Conservation (phyloP, 1,140 invertebrate genomes). For the Drosophila truncata region DNA sequence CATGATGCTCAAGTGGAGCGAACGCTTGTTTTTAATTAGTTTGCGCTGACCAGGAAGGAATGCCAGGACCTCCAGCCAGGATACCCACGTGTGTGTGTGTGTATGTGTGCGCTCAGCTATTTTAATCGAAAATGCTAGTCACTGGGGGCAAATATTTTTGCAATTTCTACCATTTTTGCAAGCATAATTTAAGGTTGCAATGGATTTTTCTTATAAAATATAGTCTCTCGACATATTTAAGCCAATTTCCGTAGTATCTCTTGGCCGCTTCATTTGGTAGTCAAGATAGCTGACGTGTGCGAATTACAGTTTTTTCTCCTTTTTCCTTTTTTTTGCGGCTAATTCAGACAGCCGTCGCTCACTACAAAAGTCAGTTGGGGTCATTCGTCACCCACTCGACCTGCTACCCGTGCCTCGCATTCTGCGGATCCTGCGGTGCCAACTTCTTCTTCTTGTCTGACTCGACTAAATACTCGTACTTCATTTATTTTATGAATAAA, state of each 20-base stretch:
- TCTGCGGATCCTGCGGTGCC: conserved; percentile 19
- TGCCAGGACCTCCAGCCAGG: conserved; percentile 12
- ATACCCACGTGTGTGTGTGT: background rate
- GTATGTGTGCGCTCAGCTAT: conserved; percentile 28
- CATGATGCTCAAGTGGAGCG: conserved; percentile 57
- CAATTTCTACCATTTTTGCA: conserved; percentile 32
- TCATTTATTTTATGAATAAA: conserved; percentile 83
- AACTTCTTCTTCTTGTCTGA: conserved; percentile 54
- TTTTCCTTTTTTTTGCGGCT: conserved; percentile 16
- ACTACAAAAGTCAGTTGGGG: conserved; percentile 49
- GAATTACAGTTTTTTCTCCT: background rate
- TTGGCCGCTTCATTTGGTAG: conserved; percentile 26
- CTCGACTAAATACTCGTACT: conserved; percentile 73
- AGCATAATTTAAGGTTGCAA: conserved; percentile 30
- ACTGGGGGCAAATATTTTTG: conserved; percentile 41
- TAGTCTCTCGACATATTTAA: background rate
- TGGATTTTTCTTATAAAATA: too few relatives aligned
- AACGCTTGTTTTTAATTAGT: conserved; percentile 64
- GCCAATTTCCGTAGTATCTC: conserved; percentile 8
- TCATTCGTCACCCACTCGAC: conserved; percentile 38
- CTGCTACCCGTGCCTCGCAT: background rate
- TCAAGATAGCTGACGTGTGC: conserved; percentile 19
- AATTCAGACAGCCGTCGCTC: conserved; percentile 46
- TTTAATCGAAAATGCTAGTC: conserved; percentile 57
- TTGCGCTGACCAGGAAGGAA: conserved; percentile 55